Evolutionary conservation across 2,888 invertebrate genomes (phyloP), one percentile per base, ranked within the genome.

Genomic region (Cristatella mucedo): DNA sequence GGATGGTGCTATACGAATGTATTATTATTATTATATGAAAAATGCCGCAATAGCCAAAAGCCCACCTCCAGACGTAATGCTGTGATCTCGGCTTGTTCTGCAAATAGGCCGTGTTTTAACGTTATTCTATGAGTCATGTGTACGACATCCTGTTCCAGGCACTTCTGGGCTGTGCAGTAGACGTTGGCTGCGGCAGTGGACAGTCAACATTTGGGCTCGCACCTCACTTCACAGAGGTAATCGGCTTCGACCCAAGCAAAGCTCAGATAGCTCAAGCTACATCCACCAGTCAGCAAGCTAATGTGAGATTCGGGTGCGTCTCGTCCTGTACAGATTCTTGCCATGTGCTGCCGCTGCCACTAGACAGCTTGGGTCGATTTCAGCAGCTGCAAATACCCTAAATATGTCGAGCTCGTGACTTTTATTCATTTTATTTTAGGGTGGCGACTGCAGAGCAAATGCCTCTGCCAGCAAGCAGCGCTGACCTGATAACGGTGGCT

Each of bases 141-240:
- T n/a, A n/a, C n/a, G n/a, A n/a, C n/a, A n/a, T n/a, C n/a, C n/a
- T n/a, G n/a, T n/a, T 21, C 4, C 18, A 21, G 4, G 5, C 37
- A 33, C 13, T 47, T 3, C 49, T 52, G 38, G 42, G 53, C 2
- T 38, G 53, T 7, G 70, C 69, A 6, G 52, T 68, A 2, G 71
- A 71, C 52, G 62, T 71, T 11, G 71, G 70, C 1, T 71, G 71
- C 53, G 71, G 71, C 3, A 58, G 62, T 13, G 71, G 71, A n/a
- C 70, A 70, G 49, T 67, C 66, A 42, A 68, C 70, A 0, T 43
- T 50, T n/a, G 57, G 61, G 4, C 49, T 71, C 22, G 56, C 63
- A 1, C 54, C 59, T 1, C 55, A 64, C 45, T 71, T 71, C 46
- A 49, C 53, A 22, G 47, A 55, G 31, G 67, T 71, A 9, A 50